Percentiles rank a stretch among this genome's conserved stretches.
phyloP scores from a whole-genome alignment of 2,797 vertebrate species.

The Pyrocephalus nanus region DNA sequence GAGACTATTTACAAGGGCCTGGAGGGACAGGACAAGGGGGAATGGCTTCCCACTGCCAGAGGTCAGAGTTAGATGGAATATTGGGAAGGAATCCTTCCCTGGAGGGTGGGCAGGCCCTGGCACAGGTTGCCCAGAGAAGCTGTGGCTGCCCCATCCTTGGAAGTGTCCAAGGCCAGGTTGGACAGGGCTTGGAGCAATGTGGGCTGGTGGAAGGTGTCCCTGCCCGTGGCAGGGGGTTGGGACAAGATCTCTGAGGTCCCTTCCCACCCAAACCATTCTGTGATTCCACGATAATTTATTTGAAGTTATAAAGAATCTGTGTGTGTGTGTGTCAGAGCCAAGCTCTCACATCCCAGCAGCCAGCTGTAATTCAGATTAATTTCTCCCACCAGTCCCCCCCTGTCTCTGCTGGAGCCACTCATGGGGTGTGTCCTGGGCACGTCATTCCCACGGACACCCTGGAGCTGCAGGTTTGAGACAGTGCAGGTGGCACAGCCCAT shows the following conservation, averaged over 20 bases:
- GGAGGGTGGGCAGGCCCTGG: rapidly evolving
- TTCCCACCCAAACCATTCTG: neutral
- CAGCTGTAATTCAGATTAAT: neutral
- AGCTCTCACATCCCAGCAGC: neutral
- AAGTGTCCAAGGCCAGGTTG: rapidly evolving
- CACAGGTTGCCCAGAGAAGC: neutral
- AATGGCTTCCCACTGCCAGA: neutral
- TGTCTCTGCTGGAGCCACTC: neutral
- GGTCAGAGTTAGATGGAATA: neutral
- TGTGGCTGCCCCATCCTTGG: neutral
- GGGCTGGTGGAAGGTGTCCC: rapidly evolving
- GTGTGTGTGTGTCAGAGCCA: neutral
- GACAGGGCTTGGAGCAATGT: rapidly evolving
- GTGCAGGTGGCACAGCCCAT: neutral
- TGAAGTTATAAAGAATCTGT: neutral
- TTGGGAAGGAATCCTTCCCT: neutral
- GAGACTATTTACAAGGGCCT: neutral
- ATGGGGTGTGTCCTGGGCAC: neutral
- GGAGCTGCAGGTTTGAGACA: neutral
- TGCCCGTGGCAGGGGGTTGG: neutral
- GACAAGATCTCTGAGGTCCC: neutral
- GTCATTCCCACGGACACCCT: neutral
- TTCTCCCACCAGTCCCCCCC: neutral
- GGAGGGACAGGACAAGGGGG: neutral
- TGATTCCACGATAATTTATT: neutral